phyloP scores from a whole-genome alignment of 2,113 vertebrate genomes.

The Conger conger region DNA sequence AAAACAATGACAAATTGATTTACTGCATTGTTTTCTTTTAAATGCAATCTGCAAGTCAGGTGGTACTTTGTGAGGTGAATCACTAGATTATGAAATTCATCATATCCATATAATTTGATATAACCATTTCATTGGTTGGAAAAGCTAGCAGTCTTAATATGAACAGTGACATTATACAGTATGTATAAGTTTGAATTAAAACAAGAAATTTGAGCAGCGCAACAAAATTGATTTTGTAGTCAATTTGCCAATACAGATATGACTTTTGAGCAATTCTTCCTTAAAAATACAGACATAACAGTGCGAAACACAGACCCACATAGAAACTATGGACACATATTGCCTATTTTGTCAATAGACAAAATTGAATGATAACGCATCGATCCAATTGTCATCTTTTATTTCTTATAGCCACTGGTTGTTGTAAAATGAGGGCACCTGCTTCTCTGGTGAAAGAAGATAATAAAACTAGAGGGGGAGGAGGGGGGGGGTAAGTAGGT shows the following conservation, averaged over 20 bases:
- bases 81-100: not conserved
- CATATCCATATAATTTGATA: not conserved
- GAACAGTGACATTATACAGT: not conserved
- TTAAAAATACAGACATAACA: not conserved
- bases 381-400: conserved; percentile 43
- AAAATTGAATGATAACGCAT: conserved; percentile 21
- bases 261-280: not conserved
- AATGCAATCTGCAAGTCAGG: not conserved
- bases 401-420: conserved; percentile 54
- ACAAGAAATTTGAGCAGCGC: not conserved
- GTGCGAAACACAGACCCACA: not conserved
- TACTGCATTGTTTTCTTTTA: conserved; percentile 10
- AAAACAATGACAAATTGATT: conserved; percentile 50
- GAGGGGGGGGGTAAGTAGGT: conserved; percentile 13
- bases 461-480: conserved; percentile 14
- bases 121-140: not conserved
- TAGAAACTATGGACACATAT: not conserved
- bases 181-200: not conserved
- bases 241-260: not conserved
- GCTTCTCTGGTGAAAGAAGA: conserved; percentile 15
- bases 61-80: not conserved
- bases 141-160: not conserved
- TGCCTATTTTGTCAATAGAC: not conserved
- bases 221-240: not conserved
- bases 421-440: conserved; percentile 29